phyloP scores from a whole-genome alignment of 2,113 vertebrate genomes.

The Corvus cornix region DNA sequence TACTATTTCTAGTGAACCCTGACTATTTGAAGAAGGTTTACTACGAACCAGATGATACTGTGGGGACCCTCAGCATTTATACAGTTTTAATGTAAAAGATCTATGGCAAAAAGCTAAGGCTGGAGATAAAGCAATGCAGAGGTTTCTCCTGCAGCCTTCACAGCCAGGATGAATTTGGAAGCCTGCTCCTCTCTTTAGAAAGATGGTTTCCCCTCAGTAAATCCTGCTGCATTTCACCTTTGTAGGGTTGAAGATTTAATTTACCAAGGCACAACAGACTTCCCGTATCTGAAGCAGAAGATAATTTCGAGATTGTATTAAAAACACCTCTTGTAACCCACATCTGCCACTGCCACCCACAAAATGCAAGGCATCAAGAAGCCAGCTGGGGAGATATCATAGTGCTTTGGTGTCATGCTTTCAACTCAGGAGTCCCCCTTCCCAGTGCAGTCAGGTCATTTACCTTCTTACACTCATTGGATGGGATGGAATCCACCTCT shows the following conservation, averaged over 20 bases:
- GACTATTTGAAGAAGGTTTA: conserved; percentile 10
- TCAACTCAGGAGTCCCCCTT: background rate
- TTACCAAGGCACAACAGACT: background rate
- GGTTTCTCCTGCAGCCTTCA: background rate
- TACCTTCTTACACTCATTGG: conserved; percentile 93
- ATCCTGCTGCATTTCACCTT: background rate
- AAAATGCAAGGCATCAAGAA: background rate
- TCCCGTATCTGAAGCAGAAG: background rate
- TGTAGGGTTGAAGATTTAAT: background rate
- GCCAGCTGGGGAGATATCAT: accelerated
- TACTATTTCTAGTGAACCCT: background rate
- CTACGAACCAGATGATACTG: background rate
- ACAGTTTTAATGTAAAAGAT: background rate
- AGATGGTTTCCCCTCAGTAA: background rate
- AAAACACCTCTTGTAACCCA: background rate
- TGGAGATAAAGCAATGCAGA: background rate
- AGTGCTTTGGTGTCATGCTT: background rate
- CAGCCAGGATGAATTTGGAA: background rate
- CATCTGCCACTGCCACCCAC: background rate
- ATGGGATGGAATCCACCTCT: conserved; percentile 80
- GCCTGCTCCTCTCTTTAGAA: background rate
- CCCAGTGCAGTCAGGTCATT: background rate
- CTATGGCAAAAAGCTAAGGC: background rate
- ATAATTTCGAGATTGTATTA: background rate
- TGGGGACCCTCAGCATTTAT: background rate